Conservation (phyloP, 30 jellyfish, hydroid and myxozoan genomes). For the Aurelia sp. region DNA sequence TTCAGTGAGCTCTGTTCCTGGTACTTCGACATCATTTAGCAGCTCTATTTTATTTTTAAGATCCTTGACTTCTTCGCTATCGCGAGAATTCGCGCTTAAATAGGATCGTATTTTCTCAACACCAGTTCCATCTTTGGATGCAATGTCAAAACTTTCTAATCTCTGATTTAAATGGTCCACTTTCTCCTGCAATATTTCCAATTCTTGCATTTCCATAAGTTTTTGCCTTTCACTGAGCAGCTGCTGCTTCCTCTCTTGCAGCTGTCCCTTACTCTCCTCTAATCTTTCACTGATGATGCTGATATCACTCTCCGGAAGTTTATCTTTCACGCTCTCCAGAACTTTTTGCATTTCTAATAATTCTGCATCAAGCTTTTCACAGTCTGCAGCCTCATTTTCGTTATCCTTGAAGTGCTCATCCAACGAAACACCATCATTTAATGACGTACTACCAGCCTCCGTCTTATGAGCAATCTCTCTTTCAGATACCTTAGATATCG, state of each 20-base stretch:
- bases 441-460: too few relatives aligned
- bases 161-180: not conserved
- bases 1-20: too few relatives aligned
- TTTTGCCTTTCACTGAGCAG: not conserved
- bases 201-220: not conserved
- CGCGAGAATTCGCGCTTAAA: not conserved
- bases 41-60: not conserved
- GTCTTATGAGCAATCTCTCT: too few relatives aligned
- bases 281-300: not conserved
- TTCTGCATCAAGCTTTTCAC: not conserved
- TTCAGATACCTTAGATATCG: too few relatives aligned
- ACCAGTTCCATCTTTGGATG: not conserved
- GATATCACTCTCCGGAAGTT: constrained; percentile 11
- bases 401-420: constrained; percentile 3
- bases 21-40: not conserved
- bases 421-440: not conserved
- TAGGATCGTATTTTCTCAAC: not conserved
- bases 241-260: not conserved
- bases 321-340: not conserved
- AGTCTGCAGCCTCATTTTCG: not conserved
- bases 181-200: not conserved
- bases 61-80: not conserved
- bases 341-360: not conserved
- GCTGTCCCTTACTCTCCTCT: not conserved
- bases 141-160: not conserved